Conservation (phyloP, 2,797 vertebrate genomes). For the Neomorphus geoffroyi region DNA sequence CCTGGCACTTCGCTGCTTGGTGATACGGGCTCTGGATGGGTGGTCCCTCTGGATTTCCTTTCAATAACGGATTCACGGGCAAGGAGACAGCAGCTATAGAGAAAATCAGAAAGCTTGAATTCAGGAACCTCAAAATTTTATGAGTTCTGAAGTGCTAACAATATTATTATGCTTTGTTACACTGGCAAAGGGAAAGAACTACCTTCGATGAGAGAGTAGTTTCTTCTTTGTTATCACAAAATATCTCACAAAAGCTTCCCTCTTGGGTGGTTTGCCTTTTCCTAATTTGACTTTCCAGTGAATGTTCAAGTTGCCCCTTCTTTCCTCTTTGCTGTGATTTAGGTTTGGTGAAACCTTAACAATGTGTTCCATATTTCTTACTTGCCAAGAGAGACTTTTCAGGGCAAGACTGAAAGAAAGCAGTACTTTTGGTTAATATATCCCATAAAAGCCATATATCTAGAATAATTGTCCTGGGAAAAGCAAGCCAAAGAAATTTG, state of each 20-base stretch:
- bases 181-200: background rate
- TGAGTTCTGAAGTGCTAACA: background rate
- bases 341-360: conserved; percentile 49
- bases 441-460: conserved; percentile 51
- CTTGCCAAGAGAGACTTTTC: conserved; percentile 25
- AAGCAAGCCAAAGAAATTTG: conserved; percentile 37
- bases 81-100: background rate
- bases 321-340: conserved; percentile 24
- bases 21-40: background rate
- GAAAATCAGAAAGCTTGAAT: background rate
- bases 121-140: background rate
- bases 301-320: background rate
- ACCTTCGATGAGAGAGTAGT: background rate
- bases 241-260: background rate
- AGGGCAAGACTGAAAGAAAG: conserved; percentile 30
- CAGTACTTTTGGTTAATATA: conserved; percentile 48
- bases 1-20: conserved; percentile 19
- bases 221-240: background rate
- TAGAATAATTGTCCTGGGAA: conserved; percentile 32
- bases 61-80: background rate
- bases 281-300: background rate
- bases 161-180: background rate
- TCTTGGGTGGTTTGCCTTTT: conserved; percentile 41
- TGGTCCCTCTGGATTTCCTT: conserved; percentile 15
- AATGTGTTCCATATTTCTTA: conserved; percentile 59